These are phyloP conservation scores for Ateles fusciceps DNA, from an alignment of 2,797 vertebrate species.

Conservation along the genomic window DNA sequence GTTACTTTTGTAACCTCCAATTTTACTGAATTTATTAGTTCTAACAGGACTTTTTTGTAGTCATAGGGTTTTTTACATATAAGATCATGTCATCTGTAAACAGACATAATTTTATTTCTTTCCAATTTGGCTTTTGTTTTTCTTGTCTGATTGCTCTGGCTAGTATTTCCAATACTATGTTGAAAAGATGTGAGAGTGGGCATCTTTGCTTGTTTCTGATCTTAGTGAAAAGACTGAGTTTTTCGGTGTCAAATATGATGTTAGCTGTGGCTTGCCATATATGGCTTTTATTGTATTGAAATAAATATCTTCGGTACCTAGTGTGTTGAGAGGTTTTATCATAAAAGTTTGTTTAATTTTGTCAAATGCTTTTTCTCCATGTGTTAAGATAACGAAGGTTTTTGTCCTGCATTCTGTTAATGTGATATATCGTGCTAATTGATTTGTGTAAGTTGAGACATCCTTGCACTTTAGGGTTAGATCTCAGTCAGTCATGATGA, in stretches of 20 bases:
- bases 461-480: background rate
- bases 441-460: background rate
- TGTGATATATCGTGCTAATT: background rate
- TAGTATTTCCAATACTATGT: too few relatives aligned
- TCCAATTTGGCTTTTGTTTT: background rate
- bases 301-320: background rate
- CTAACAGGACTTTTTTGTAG: background rate
- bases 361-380: background rate
- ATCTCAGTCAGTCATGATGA: background rate
- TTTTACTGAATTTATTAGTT: background rate
- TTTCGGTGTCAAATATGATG: background rate
- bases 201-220: background rate
- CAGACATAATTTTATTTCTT: background rate
- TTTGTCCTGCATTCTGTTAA: background rate
- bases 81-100: background rate
- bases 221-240: background rate
- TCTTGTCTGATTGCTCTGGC: background rate
- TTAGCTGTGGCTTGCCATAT: background rate
- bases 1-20: background rate
- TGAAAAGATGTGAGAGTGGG: background rate
- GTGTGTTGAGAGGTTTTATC: background rate
- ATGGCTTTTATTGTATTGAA: background rate
- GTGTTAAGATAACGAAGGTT: background rate
- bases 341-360: background rate
- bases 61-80: background rate